Conservation (phyloP, 2,113 vertebrate genomes). For the Lethenteron reissneri region DNA sequence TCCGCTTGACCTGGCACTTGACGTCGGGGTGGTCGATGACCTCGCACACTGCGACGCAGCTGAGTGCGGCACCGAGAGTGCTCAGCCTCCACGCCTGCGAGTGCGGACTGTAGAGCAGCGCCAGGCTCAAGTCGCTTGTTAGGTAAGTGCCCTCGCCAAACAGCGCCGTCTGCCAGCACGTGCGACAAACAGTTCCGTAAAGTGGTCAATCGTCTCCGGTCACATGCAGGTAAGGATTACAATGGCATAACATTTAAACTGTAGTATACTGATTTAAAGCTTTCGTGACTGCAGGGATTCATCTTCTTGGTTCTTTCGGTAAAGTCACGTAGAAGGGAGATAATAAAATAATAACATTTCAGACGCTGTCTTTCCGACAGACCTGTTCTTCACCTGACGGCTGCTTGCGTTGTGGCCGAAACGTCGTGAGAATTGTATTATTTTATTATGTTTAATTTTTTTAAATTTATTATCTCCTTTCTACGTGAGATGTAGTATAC, state of each 20-base stretch:
- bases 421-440: too few species aligned
- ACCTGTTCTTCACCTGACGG: too few species aligned
- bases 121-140: slow-evolving; percentile 90
- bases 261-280: background rate
- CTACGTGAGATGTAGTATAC: background rate
- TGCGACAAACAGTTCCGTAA: too few species aligned
- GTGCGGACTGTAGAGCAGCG: slow-evolving; percentile 77
- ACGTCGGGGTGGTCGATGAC: slow-evolving; percentile 94
- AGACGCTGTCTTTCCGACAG: too few species aligned
- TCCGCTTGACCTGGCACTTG: slow-evolving; percentile 77
- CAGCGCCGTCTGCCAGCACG: slow-evolving; percentile 48
- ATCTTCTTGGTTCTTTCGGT: too few species aligned
- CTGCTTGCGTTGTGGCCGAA: too few species aligned
- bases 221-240: background rate
- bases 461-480: too few species aligned
- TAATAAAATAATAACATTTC: too few species aligned
- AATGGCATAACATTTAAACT: background rate
- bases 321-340: too few species aligned
- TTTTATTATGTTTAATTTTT: too few species aligned
- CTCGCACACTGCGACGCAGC: slow-evolving; percentile 83
- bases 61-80: slow-evolving; percentile 48
- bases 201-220: too few species aligned
- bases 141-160: slow-evolving; percentile 96
- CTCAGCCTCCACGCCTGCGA: slow-evolving; percentile 56
- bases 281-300: too few species aligned